These are phyloP conservation scores for Orchesella flavescens DNA, from an alignment of 2,888 invertebrate species.

Conservation along the genomic window DNA sequence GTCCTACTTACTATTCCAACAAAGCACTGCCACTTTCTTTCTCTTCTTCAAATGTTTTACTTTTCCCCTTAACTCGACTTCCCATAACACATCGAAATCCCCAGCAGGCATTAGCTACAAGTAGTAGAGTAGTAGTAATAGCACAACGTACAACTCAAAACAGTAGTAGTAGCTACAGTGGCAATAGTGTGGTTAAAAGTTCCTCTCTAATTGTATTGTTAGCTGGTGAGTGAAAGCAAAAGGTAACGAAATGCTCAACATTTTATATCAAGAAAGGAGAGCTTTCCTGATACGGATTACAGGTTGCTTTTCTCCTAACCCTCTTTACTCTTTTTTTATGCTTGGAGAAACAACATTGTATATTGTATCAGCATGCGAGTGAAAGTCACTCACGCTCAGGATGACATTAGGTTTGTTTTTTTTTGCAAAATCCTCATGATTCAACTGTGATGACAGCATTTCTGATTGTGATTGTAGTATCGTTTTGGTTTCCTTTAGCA, in stretches of 20 bases:
- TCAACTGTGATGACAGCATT: too few species aligned
- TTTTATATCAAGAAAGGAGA: slow-evolving; percentile 32
- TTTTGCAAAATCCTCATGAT: too few species aligned
- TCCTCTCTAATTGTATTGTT: slow-evolving; percentile 36
- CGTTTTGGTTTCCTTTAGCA: too few species aligned
- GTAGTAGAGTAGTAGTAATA: slow-evolving; percentile 35
- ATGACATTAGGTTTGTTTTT: too few species aligned
- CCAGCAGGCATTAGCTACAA: slow-evolving; percentile 55
- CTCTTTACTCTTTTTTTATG: slow-evolving; percentile 34
- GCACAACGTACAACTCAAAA: neutral
- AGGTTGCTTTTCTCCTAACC: slow-evolving; percentile 51
- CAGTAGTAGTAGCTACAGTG: slow-evolving; percentile 4
- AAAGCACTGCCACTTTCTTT: slow-evolving; percentile 52
- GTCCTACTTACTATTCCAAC: slow-evolving; percentile 49
- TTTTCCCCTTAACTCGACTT: slow-evolving; percentile 28
- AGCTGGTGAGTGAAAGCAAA: slow-evolving; percentile 44
- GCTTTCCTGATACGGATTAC: slow-evolving; percentile 45
- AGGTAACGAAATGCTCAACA: slow-evolving; percentile 41
- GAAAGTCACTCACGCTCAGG: too few species aligned
- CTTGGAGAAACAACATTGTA: slow-evolving; percentile 25
- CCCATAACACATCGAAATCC: slow-evolving; percentile 46
- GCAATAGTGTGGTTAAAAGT: slow-evolving; percentile 40
- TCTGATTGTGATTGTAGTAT: too few species aligned
- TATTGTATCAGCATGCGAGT: neutral
- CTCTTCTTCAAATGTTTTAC: slow-evolving; percentile 44